Evolutionary conservation across 2,888 invertebrate species (phyloP), one percentile per base, ranked within the genome.

Genomic region (Ectemnius cavifrons): DNA sequence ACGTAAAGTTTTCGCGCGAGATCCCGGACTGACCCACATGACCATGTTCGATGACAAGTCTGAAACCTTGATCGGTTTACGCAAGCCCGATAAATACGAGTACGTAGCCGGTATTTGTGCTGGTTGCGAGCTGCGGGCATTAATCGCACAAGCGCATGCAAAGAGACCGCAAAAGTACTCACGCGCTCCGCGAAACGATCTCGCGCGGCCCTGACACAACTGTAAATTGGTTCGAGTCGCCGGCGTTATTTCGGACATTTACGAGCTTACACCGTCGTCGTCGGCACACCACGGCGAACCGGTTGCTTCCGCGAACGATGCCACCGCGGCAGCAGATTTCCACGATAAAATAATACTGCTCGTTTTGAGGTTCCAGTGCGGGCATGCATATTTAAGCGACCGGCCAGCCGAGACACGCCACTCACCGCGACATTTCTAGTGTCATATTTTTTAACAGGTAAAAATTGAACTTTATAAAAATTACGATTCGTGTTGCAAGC

Each of bases 341-440:
- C 37, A 37, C 37, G 73, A 70, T 70, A 67, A 81, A 81, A 78
- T 81, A 81, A 81, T 66, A 71, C 71, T 73, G 63, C 67, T 78
- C 69, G 70, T 73, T 81, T 74, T 37, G 37, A 37, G 37, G 11
- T 11, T 37, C 37, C 37, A 11, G 37, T 58, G 75, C 78, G 73
- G 64, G 63, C 62, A 64, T 60, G 67, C 46, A 47, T 13, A 61
- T 46, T 66, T 74, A 57, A 74, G 61, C 46, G 37, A 58, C 60
- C 63, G 63, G 56, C 66, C 63, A 46, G 11, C 47, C 37, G 52
- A 14, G 16, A 52, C 23, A 14, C 64, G 45, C 60, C 37, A 18
- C 28, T 46, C 4, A 14, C 11, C 16, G 2, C 18, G 14, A 14
- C 37, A 37, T 37, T 37, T 37, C 37, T 37, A 37, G 3, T 37